Conservation (phyloP, 2,113 vertebrate genomes). For the Trochalopteron elliotii region DNA sequence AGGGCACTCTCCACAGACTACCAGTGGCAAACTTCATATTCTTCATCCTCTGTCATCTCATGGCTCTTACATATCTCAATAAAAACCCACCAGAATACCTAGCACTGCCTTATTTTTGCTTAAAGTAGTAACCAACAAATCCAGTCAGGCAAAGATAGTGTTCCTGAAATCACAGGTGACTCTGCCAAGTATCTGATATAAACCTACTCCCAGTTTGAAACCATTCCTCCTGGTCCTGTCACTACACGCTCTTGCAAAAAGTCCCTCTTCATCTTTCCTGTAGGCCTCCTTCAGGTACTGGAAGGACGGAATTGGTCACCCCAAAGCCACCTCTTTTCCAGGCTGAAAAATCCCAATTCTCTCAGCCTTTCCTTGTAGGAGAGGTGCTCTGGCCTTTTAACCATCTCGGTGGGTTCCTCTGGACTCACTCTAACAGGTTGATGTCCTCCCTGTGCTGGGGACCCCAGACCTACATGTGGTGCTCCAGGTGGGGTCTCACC, state of each 20-base stretch:
- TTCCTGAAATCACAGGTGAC: neutral
- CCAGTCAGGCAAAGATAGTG: neutral
- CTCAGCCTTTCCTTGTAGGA: neutral
- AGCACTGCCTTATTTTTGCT: neutral
- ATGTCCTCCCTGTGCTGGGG: neutral
- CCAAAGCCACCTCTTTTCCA: neutral
- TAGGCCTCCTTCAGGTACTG: neutral
- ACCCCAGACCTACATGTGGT: neutral
- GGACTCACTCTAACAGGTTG: neutral
- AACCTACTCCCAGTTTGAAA: neutral
- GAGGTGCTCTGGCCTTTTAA: neutral
- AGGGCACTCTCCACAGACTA: neutral
- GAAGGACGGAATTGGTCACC: neutral
- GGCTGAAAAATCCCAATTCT: neutral
- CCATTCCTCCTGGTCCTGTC: neutral
- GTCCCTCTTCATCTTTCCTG: neutral
- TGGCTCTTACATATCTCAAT: neutral
- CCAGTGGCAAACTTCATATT: neutral
- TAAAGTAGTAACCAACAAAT: neutral
- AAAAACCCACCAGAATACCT: neutral
- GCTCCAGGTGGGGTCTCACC: neutral
- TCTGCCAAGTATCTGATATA: neutral
- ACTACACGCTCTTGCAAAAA: neutral
- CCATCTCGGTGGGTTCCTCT: neutral
- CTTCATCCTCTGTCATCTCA: neutral